Conservation (phyloP, 2,888 invertebrate species). For the Periphyllus acericola region DNA sequence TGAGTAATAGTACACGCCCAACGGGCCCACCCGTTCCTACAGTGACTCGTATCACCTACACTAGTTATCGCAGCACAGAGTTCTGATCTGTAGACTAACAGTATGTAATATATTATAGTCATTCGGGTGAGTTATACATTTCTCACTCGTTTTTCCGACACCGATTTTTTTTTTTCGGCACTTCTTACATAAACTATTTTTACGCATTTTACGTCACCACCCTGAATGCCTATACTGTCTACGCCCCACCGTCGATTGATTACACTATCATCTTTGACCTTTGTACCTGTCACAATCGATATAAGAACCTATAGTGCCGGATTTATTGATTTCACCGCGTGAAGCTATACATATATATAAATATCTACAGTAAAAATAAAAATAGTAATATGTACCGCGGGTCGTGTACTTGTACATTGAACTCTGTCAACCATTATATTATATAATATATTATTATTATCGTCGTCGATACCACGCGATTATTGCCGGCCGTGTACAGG, state of each 20-base stretch:
- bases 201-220: background rate
- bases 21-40: no score
- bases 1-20: no score
- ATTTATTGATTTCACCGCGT: conserved; percentile 3
- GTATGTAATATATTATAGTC: no score
- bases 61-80: no score
- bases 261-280: conserved; percentile 6
- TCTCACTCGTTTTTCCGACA: no score
- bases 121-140: background rate
- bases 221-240: background rate
- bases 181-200: background rate
- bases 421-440: conserved; percentile 10
- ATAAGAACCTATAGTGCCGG: background rate
- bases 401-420: background rate
- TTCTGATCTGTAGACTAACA: no score
- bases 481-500: background rate
- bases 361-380: background rate
- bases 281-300: background rate
- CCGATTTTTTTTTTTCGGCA: background rate
- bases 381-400: background rate
- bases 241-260: background rate
- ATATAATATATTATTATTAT: background rate
- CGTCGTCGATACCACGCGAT: background rate
- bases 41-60: background rate
- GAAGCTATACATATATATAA: background rate